Evolutionary conservation across 2,888 invertebrate species (phyloP).

Genomic region (Lucinisca nassula): DNA sequence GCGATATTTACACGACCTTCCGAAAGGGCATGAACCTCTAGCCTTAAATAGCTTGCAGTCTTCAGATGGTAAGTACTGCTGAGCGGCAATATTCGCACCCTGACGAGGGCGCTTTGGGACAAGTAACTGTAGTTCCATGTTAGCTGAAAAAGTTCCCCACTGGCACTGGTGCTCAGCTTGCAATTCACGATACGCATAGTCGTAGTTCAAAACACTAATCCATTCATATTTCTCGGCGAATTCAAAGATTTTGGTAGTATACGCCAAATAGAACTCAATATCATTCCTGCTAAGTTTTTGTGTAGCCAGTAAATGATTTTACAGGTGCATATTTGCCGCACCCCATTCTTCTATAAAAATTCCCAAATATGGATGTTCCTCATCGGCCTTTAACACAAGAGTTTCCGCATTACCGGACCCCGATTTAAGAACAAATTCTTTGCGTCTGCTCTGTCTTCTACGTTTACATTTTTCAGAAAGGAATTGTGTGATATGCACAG

Average conservation of each 20-base stretch:
- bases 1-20: slow-evolving; percentile 18
- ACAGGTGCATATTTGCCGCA: slow-evolving; percentile 37
- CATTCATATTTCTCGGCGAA: slow-evolving; percentile 44
- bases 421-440: slow-evolving; percentile 18
- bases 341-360: slow-evolving; percentile 40
- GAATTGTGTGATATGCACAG: slow-evolving; percentile 22
- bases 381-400: slow-evolving; percentile 15
- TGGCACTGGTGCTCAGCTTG: slow-evolving; percentile 39
- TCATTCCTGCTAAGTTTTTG: slow-evolving; percentile 12
- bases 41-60: slow-evolving; percentile 44
- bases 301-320: slow-evolving; percentile 8
- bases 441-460: slow-evolving; percentile 32
- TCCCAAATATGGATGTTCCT: slow-evolving; percentile 31
- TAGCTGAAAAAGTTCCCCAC: slow-evolving; percentile 39
- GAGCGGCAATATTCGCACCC: neutral
- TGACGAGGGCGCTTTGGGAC: slow-evolving; percentile 6
- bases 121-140: slow-evolving; percentile 52
- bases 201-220: slow-evolving; percentile 35
- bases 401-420: neutral
- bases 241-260: slow-evolving; percentile 32
- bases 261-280: slow-evolving; percentile 44
- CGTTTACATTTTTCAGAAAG: slow-evolving; percentile 39
- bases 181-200: slow-evolving; percentile 22
- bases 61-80: slow-evolving; percentile 3
- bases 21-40: slow-evolving; percentile 41